Evolutionary conservation across 2,113 vertebrate genomes (phyloP), one percentile per base, ranked within the genome.

Genomic region (Haliaeetus leucogaster): DNA sequence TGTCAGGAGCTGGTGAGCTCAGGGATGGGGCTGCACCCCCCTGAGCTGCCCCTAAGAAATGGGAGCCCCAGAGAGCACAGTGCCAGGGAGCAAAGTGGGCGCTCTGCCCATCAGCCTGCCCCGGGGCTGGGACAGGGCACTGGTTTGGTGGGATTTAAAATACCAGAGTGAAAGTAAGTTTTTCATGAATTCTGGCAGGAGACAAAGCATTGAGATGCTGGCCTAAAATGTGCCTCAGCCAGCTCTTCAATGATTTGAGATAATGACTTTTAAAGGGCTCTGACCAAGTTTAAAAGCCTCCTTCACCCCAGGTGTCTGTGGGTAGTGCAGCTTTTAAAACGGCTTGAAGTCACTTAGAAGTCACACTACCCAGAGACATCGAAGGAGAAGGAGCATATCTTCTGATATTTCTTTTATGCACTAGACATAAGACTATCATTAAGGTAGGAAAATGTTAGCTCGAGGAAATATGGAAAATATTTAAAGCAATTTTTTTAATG

Each of bases 51-150:
- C 27, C 16, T 25, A 29, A 15, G 14, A 58, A 81, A n/a, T 10
- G 18, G 27, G 47, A 68, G 21, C 13, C 53, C n/a, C 38, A 14
- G 30, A 15, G 47, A n/a, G 10, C 29, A 20, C 15, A 23, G 34
- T 21, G 26, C 6, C 1, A 0, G 22, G 47, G 47, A n/a, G n/a
- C 1, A 40, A 50, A 0, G 4, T 1, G 4, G 15, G 19, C 4
- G 2, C 48, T 74, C 40, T 80, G 50, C 14, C 40, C 25, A 4
- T 56, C 56, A 71, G 40, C 29, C 42, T 2, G 1, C 4, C 11
- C 59, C 3, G 2, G 20, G 59, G 11, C 47, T 77, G 36, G 45
- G 25, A 15, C 27, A 17, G 18, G 14, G 42, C 10, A 7, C 72
- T n/a, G 43, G 10, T 45, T 47, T 11, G 13, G 26, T 71, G 67